Percentiles rank a stretch among this genome's conserved stretches.
Conservation (phyloP, 2,797 vertebrate genomes). For the Tiaroga cobitis region DNA sequence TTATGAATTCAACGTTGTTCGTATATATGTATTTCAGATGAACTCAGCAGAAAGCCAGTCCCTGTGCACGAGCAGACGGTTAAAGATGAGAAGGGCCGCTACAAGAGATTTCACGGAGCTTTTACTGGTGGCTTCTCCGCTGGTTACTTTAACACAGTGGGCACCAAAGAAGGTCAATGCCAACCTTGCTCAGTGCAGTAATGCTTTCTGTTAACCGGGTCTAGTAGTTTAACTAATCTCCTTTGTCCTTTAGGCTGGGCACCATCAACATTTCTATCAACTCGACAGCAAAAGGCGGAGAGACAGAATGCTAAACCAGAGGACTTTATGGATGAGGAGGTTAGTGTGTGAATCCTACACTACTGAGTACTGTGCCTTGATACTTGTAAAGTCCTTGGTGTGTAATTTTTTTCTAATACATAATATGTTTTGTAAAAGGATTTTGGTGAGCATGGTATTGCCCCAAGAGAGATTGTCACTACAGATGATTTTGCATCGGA, state of each 20-base stretch:
- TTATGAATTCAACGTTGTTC: neutral
- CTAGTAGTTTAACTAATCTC: neutral
- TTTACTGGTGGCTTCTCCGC: conserved; percentile 97
- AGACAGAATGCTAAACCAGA: conserved; percentile 80
- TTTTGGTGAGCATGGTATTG: conserved; percentile 93
- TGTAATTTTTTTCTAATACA: neutral
- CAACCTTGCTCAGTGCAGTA: neutral
- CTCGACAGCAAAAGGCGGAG: conserved; percentile 88
- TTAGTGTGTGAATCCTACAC: conserved; percentile 60
- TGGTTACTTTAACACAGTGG: conserved; percentile 95
- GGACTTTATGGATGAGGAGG: conserved; percentile 99
- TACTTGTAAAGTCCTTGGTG: neutral
- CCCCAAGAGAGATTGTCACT: conserved; percentile 87
- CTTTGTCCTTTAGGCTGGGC: conserved; percentile 75
- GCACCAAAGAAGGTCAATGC: conserved; percentile 91
- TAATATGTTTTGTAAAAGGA: conserved; percentile 76
- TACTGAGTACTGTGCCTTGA: neutral
- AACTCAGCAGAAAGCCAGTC: conserved; percentile 85
- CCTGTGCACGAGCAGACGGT: conserved; percentile 94
- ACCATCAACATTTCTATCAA: conserved; percentile 89
- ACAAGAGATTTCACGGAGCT: conserved; percentile 92
- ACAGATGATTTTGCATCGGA: conserved; percentile 88
- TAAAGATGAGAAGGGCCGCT: conserved; percentile 92
- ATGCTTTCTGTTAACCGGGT: neutral
- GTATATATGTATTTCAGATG: conserved; percentile 74